A percentile compares a stretch with the other conserved stretches of the same genome.
Evolutionary conservation across 2,113 vertebrate genomes (phyloP).

Genomic region (Taxidea taxus): DNA sequence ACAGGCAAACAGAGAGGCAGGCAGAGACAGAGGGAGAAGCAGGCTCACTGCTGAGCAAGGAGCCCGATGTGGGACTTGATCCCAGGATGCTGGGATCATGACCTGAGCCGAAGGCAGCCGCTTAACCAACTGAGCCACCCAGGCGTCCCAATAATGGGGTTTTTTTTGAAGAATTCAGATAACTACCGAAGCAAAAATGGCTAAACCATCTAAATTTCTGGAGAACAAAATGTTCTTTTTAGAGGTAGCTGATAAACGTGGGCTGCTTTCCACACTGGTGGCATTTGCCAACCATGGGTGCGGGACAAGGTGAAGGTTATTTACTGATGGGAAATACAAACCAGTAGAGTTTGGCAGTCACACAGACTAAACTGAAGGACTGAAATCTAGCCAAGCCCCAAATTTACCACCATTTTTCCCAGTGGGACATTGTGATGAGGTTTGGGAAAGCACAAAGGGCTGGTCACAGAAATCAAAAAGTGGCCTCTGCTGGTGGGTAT

Average conservation of each 20-base stretch:
- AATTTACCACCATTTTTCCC: not conserved
- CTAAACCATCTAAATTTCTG: not conserved
- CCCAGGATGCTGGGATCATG: no score
- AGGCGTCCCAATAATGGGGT: not conserved
- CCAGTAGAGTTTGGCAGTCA: not conserved
- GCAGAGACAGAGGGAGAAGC: no score
- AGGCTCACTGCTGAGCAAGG: no score
- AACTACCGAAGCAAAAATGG: not conserved
- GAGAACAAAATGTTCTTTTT: not conserved
- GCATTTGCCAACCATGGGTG: not conserved
- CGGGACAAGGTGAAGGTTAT: not conserved
- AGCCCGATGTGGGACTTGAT: no score
- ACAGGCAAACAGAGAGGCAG: no score
- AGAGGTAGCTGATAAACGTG: not conserved
- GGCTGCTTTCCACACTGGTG: not conserved
- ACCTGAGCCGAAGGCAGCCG: no score
- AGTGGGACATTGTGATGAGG: not conserved
- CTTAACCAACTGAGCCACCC: no score
- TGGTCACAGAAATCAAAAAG: not conserved
- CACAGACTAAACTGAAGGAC: not conserved
- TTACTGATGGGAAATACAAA: not conserved
- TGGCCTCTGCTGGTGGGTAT: not conserved
- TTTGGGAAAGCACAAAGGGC: not conserved
- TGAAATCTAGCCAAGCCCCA: not conserved
- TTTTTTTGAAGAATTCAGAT: not conserved